Percentiles rank a stretch among this genome's conserved stretches.
Evolutionary conservation across 2,113 vertebrate genomes (phyloP).

Genomic region (Zosterops japonicus): DNA sequence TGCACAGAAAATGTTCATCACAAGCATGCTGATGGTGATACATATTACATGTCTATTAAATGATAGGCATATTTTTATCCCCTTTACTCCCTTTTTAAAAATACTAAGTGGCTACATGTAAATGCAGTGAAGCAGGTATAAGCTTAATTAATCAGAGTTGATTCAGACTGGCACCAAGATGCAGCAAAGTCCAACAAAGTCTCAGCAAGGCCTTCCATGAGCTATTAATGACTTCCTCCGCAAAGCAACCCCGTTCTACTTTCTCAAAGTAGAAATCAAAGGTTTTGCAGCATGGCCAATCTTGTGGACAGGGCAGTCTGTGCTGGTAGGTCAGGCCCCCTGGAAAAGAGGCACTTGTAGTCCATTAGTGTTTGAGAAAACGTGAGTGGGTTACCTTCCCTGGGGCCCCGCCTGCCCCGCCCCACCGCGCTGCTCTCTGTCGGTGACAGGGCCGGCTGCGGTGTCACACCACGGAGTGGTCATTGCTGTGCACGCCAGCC

Average conservation of each 20-base stretch:
- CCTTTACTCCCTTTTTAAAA: constrained; percentile 71
- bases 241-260: constrained; percentile 24
- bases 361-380: constrained; percentile 77
- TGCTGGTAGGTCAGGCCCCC: neutral
- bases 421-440: neutral
- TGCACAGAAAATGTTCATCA: constrained; percentile 71
- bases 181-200: constrained; percentile 43
- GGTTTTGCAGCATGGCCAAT: neutral
- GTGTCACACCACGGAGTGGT: constrained; percentile 92
- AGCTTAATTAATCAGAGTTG: constrained; percentile 68
- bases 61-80: constrained; percentile 74
- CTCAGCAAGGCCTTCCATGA: constrained; percentile 31
- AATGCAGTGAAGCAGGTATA: constrained; percentile 74
- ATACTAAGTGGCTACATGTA: constrained; percentile 73
- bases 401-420: neutral
- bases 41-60: constrained; percentile 75
- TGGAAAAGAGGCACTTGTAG: constrained; percentile 61
- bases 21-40: constrained; percentile 78
- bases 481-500: constrained; percentile 86
- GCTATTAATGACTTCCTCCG: neutral
- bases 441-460: neutral
- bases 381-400: constrained; percentile 42
- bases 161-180: constrained; percentile 70
- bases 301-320: neutral
- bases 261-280: constrained; percentile 33